phyloP scores from a whole-genome alignment of 2,797 vertebrate species.

The Diplodus sargus region DNA sequence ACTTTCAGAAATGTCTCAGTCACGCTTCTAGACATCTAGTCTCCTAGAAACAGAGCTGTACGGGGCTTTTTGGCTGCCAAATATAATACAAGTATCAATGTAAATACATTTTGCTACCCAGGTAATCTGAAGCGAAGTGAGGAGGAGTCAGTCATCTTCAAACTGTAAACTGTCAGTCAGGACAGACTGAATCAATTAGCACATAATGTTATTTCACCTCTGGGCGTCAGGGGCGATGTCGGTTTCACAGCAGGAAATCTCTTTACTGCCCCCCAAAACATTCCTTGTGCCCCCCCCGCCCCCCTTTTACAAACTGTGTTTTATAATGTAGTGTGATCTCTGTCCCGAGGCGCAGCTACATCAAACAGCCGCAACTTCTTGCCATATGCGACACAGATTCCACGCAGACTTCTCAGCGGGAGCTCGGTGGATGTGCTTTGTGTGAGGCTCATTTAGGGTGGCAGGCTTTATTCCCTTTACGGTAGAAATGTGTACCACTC shows the following conservation, averaged over 20 bases:
- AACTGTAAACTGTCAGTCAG: slow-evolving; percentile 47
- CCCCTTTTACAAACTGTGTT: slow-evolving; percentile 76
- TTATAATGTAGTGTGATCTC: slow-evolving; percentile 81
- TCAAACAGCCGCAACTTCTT: slow-evolving; percentile 72
- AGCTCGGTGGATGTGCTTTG: slow-evolving; percentile 49
- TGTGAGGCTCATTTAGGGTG: slow-evolving; percentile 61
- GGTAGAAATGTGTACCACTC: slow-evolving; percentile 47
- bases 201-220: slow-evolving; percentile 48
- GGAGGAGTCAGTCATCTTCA: slow-evolving; percentile 49
- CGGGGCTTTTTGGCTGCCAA: not conserved
- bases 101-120: slow-evolving; percentile 11
- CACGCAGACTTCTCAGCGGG: slow-evolving; percentile 57
- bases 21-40: not conserved
- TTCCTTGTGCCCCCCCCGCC: slow-evolving; percentile 46
- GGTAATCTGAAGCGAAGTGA: slow-evolving; percentile 39
- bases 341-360: slow-evolving; percentile 77
- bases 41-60: not conserved
- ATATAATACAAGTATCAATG: slow-evolving; percentile 1
- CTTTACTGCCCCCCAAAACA: slow-evolving; percentile 75
- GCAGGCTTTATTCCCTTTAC: slow-evolving; percentile 44
- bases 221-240: slow-evolving; percentile 61
- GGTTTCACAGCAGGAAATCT: slow-evolving; percentile 73
- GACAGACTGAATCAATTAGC: slow-evolving; percentile 76
- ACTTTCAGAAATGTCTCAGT: not conserved
- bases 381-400: slow-evolving; percentile 75